Percentiles rank a stretch among this genome's conserved stretches.
Conservation (phyloP, 2,113 vertebrate genomes). For the Cavia porcellus region DNA sequence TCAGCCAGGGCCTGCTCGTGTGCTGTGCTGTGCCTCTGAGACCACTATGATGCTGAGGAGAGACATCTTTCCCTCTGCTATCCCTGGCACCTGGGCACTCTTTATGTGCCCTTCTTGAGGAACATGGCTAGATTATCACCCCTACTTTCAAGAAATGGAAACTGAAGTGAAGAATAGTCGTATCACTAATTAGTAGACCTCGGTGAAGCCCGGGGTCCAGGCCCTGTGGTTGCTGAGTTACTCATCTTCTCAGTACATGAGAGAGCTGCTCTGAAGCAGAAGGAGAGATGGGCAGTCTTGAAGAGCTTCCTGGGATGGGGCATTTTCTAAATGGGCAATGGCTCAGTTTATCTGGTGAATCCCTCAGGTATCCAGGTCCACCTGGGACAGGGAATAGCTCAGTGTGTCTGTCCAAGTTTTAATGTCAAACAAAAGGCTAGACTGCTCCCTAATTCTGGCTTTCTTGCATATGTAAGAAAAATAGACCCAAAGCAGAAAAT, state of each 20-base stretch:
- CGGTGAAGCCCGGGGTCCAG: neutral
- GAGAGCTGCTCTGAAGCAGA: neutral
- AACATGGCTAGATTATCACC: neutral
- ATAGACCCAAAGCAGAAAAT: neutral
- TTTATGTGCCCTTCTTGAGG: neutral
- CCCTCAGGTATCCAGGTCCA: no score
- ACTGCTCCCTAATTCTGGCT: neutral
- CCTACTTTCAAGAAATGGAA: neutral
- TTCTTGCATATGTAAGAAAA: neutral
- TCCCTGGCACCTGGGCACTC: neutral
- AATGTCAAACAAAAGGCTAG: neutral
- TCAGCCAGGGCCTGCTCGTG: neutral
- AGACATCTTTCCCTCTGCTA: neutral
- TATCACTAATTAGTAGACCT: neutral
- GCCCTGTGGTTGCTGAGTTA: neutral
- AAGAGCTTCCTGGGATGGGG: conserved; percentile 23
- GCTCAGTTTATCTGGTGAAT: neutral
- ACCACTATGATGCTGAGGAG: no score
- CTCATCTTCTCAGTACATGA: neutral
- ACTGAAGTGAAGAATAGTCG: neutral
- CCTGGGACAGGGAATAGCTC: neutral
- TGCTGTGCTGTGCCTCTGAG: neutral
- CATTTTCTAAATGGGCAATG: neutral
- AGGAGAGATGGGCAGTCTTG: neutral
- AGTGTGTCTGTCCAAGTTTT: neutral